These are phyloP conservation scores for Zoroaster sp. DNA, from an alignment of 53 echinoderm and acorn worm species.

Conservation along the genomic window DNA sequence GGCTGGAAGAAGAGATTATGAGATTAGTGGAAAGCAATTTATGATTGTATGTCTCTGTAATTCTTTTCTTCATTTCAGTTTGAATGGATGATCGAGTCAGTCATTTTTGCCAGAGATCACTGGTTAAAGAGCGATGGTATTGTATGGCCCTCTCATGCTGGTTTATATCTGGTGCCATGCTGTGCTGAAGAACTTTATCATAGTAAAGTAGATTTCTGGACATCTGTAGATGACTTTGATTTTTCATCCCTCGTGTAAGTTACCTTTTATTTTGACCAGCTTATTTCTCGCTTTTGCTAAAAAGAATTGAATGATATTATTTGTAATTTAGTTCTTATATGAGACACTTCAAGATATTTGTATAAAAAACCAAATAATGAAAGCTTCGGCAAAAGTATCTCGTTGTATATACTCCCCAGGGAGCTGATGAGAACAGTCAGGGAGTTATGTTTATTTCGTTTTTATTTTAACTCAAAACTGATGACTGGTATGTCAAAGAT, in stretches of 20 bases:
- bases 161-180: conserved; percentile 68
- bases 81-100: conserved; percentile 89
- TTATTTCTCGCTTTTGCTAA: not conserved
- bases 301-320: too few species aligned
- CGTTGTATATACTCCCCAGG: too few species aligned
- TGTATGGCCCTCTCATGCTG: conserved; percentile 81
- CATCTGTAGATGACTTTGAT: conserved; percentile 75
- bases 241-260: conserved; percentile 73
- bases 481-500: not conserved
- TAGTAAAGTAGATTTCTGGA: conserved; percentile 72
- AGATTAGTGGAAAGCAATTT: too few species aligned
- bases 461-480: not conserved
- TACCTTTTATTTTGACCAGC: not conserved
- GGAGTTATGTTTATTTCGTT: too few species aligned
- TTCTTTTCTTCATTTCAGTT: conserved; percentile 47
- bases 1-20: too few species aligned
- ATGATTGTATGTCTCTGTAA: not conserved
- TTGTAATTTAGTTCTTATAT: too few species aligned
- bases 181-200: conserved; percentile 43
- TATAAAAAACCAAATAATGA: too few species aligned
- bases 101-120: conserved; percentile 67
- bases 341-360: too few species aligned
- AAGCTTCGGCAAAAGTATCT: too few species aligned
- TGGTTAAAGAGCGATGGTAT: conserved; percentile 71
- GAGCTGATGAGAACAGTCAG: too few species aligned